phyloP scores from a whole-genome alignment of 1,140 invertebrate species.

The Sesamia nonagrioides region DNA sequence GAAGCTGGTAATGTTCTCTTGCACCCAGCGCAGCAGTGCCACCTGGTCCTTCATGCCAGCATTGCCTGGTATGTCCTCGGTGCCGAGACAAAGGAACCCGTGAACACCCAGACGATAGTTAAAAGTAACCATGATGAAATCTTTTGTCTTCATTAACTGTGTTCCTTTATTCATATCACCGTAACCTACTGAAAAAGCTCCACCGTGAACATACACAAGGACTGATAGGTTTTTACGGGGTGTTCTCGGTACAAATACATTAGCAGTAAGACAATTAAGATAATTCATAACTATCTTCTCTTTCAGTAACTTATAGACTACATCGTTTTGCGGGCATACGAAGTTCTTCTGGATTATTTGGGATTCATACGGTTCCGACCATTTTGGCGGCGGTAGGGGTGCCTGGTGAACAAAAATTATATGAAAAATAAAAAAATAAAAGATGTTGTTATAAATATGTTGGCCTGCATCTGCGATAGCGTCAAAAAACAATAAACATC shows the following conservation, averaged over 20 bases:
- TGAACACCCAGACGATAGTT: conserved; percentile 62
- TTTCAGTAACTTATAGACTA: too few species aligned
- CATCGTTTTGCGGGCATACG: conserved; percentile 66
- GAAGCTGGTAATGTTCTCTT: conserved; percentile 58
- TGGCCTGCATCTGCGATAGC: too few species aligned
- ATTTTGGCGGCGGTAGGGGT: conserved; percentile 62
- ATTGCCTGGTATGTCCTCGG: conserved; percentile 61
- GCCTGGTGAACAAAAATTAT: conserved; percentile 71
- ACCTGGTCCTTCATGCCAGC: conserved; percentile 68
- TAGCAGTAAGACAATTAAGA: conserved; percentile 57
- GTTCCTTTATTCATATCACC: conserved; percentile 42
- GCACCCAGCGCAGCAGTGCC: conserved; percentile 58
- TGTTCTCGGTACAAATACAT: conserved; percentile 66
- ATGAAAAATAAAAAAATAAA: too few species aligned
- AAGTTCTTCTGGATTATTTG: conserved; percentile 57
- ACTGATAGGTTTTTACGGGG: conserved; percentile 70
- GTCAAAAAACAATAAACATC: too few species aligned
- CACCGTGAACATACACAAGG: conserved; percentile 67
- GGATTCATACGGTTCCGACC: conserved; percentile 64
- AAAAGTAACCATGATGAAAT: conserved; percentile 59
- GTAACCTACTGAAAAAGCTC: conserved; percentile 58
- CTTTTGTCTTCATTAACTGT: conserved; percentile 54
- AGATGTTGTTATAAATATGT: too few species aligned
- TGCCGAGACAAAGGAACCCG: conserved; percentile 64
- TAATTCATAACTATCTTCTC: too few species aligned